Base-by-base conservation (phyloP, 2,113 vertebrate genomes). In the Megaleporinus macrocephalus region DNA sequence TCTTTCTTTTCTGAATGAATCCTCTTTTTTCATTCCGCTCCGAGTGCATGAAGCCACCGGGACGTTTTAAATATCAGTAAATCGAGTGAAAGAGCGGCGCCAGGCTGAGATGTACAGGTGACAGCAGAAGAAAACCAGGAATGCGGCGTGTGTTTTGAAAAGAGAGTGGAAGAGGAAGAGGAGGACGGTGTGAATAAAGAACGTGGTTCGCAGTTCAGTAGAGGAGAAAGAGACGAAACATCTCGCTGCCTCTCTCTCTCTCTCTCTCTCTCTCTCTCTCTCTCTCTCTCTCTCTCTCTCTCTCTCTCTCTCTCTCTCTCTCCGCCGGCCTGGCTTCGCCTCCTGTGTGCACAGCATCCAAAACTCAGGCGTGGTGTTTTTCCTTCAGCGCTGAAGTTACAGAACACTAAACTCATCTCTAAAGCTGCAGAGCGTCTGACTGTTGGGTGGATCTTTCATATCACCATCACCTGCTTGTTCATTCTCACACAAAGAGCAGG, bases 11-110 rank as follows among this genome's bases (percentile, higher is more conserved):
- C 68, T 88, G 88, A 93, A 89, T 89, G 90, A 91, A 93, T 57
- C 88, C 89, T 93, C 12, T 95, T 88, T 95, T 88, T 95, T 87
- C 89, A 86, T 94, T 88, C 74, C 85, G 81, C 88, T 87, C 73
- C 94, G 91, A 92, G 93, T 90, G 90, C 92, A 91, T 94, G 94
- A 94, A 96, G 95, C 94, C 93, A 96, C 94, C 91, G 92, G 86
- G 85, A 93, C 90, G 92, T 91, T 94, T 95, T 95, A 87, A 92
- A 91, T 87, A 95, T 95, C 94, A 95, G 95, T 96, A 97, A 96
- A 96, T 93, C 90, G 90, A 95, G 96, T 95, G 93, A 94, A 94
- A 91, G 95, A 94, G 92, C 90, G 85, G 55, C 33, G 95, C 91
- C 89, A 89, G 95, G 95, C 95, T 94, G 95, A 96, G 95, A 96